Percentiles rank a stretch among this genome's conserved stretches.
Evolutionary conservation across 2,113 vertebrate genomes (phyloP).

Genomic region (Salvator merianae): DNA sequence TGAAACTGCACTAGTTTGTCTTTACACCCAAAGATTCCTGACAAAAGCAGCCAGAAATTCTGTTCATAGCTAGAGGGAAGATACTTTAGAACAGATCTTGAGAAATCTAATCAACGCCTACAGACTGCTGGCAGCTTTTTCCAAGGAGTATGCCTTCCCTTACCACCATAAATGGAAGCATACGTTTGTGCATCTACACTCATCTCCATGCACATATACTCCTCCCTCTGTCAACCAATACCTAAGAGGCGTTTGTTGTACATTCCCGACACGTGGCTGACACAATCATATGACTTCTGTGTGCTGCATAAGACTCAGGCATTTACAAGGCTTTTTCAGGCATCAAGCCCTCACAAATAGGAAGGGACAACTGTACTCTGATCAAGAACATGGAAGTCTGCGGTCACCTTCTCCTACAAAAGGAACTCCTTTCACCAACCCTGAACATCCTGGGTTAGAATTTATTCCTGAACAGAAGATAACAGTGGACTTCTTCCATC

Average conservation of each 20-base stretch:
- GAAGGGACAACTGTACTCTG: too few relatives aligned
- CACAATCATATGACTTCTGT: too few relatives aligned
- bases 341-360: too few relatives aligned
- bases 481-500: background rate
- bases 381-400: background rate
- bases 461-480: background rate
- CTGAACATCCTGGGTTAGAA: background rate
- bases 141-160: background rate
- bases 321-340: too few relatives aligned
- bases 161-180: background rate
- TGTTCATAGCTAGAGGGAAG: background rate
- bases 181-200: background rate
- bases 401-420: background rate
- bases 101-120: conserved; percentile 13
- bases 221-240: background rate
- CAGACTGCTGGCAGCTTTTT: background rate
- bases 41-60: background rate
- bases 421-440: background rate
- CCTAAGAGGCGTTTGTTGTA: background rate
- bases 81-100: conserved; percentile 4
- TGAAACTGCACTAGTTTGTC: background rate
- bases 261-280: background rate
- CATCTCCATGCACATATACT: background rate
- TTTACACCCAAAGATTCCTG: background rate
- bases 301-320: too few relatives aligned